A percentile compares a stretch with the other conserved stretches of the same genome.
Evolutionary conservation across 2,113 vertebrate species (phyloP).

Genomic region (Phylloscopus trochilus): DNA sequence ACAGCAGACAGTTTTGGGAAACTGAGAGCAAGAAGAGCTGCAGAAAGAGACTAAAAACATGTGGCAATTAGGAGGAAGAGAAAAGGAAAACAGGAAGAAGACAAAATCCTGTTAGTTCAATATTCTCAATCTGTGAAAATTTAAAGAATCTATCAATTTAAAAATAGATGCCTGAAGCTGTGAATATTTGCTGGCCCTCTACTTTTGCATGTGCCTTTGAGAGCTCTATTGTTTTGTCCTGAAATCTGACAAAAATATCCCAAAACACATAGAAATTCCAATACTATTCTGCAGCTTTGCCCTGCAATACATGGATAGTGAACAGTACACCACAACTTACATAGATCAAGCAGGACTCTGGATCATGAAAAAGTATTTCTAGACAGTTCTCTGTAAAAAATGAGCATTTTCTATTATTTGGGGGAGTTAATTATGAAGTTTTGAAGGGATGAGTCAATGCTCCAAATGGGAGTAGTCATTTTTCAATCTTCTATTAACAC

Average conservation of each 20-base stretch:
- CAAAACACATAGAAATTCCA: background rate
- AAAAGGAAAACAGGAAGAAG: background rate
- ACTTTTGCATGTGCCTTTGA: background rate
- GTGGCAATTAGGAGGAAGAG: background rate
- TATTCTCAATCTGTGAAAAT: background rate
- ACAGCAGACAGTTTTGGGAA: background rate
- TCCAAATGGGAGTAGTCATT: background rate
- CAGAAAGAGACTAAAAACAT: background rate
- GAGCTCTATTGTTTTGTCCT: background rate
- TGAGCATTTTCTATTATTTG: background rate
- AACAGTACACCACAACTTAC: background rate
- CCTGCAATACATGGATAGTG: background rate
- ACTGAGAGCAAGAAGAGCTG: background rate
- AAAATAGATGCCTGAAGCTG: background rate
- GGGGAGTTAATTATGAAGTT: background rate
- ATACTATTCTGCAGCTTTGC: background rate
- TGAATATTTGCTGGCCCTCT: background rate
- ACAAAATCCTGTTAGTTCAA: background rate
- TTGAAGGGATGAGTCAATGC: background rate
- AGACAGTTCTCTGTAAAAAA: background rate
- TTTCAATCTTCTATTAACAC: constrained; percentile 41
- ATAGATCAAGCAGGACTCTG: background rate
- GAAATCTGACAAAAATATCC: background rate
- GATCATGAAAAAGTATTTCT: background rate
- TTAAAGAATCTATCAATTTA: background rate